These are phyloP conservation scores for Lissonota sp. DNA, from an alignment of 2,888 invertebrate genomes.

Conservation along the genomic window DNA sequence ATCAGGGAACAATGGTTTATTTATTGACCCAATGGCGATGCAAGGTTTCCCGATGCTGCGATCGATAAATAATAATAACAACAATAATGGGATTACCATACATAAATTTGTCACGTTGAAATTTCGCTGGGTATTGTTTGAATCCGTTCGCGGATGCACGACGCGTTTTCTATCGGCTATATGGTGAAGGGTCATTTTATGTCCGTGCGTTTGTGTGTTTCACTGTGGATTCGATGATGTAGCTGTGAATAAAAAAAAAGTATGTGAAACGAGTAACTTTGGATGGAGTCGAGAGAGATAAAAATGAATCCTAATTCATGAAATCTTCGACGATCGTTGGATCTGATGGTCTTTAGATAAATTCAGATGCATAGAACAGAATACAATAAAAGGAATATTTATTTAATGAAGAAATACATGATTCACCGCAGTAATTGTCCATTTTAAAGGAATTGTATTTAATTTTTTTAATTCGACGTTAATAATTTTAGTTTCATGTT, in stretches of 20 bases:
- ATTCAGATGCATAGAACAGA: no score
- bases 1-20: background rate
- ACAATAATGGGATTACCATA: conserved; percentile 12
- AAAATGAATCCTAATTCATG: background rate
- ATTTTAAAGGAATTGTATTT: no score
- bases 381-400: no score
- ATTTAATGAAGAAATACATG: no score
- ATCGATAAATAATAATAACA: conserved; percentile 15
- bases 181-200: conserved; percentile 1
- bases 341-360: no score
- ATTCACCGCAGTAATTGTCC: no score
- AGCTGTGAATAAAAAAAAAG: conserved; percentile 19
- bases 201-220: conserved; percentile 9
- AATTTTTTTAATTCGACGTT: background rate
- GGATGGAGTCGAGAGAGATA: background rate
- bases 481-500: conserved; percentile 25
- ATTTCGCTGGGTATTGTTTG: conserved; percentile 16
- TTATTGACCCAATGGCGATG: background rate
- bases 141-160: conserved; percentile 17
- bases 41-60: background rate
- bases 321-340: background rate
- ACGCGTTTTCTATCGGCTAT: background rate
- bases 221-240: conserved; percentile 30
- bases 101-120: conserved; percentile 29
- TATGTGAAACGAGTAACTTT: conserved; percentile 31